These are phyloP conservation scores for Vidua macroura DNA, from an alignment of 2,113 vertebrate species.

Conservation along the genomic window DNA sequence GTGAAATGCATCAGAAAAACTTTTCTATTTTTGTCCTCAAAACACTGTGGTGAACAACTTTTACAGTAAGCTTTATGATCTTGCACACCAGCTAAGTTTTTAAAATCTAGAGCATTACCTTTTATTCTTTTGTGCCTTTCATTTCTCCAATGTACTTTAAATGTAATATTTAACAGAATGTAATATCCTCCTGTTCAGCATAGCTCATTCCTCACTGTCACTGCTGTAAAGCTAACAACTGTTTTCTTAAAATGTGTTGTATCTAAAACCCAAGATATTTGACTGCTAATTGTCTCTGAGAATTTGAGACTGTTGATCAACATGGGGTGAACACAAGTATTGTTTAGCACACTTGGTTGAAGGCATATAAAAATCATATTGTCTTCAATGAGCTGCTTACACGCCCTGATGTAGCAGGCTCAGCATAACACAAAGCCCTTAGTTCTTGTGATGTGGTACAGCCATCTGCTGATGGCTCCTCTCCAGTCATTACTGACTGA, in stretches of 20 bases:
- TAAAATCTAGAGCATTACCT: background rate
- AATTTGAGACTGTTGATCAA: background rate
- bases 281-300: background rate
- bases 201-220: background rate
- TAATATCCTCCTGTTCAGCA: background rate
- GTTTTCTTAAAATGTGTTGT: background rate
- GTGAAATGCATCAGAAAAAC: background rate
- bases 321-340: background rate
- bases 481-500: background rate
- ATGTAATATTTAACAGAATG: background rate
- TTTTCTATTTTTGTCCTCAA: background rate
- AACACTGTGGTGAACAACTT: background rate
- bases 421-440: background rate
- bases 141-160: background rate
- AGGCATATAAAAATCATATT: background rate
- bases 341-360: background rate
- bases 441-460: background rate
- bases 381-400: background rate
- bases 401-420: background rate
- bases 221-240: background rate
- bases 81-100: background rate
- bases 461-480: background rate
- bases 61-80: background rate
- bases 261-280: background rate
- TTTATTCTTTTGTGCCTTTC: background rate